phyloP scores from a whole-genome alignment of 2,888 invertebrate species.

The Eupithecia dodoneata region DNA sequence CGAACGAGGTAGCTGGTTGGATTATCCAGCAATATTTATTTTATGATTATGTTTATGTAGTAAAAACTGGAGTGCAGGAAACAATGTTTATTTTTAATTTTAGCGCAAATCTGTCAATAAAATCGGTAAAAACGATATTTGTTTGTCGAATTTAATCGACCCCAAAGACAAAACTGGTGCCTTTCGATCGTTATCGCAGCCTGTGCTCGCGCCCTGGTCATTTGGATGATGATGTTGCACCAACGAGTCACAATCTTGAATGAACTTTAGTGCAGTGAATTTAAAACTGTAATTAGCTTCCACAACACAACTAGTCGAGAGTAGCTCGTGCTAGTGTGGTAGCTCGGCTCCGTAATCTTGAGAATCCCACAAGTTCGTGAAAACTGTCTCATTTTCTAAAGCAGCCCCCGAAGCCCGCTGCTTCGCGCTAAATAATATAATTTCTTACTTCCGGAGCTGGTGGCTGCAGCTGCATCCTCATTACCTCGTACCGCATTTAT shows the following conservation, averaged over 20 bases:
- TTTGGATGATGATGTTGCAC: background rate
- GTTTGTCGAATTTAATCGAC: background rate
- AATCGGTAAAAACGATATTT: background rate
- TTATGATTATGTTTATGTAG: too few species aligned
- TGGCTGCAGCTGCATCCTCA: slow-evolving; percentile 11
- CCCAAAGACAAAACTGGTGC: background rate
- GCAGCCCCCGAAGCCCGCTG: background rate
- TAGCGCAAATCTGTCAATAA: too few species aligned
- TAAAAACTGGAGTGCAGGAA: background rate
- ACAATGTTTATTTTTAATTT: too few species aligned
- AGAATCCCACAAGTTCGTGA: slow-evolving; percentile 6
- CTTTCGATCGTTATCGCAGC: background rate
- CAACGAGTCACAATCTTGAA: background rate
- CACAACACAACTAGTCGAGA: background rate
- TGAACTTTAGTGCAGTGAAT: background rate
- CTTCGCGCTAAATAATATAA: slow-evolving; percentile 19
- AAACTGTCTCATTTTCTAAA: background rate
- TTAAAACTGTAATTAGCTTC: background rate
- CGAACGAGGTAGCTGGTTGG: too few species aligned
- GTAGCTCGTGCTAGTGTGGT: background rate
- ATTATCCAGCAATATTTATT: too few species aligned
- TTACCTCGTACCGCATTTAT: background rate
- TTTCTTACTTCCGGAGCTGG: slow-evolving; percentile 20
- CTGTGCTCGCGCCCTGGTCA: background rate
- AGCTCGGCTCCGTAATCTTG: background rate